Evolutionary conservation across 2,888 invertebrate species (phyloP).

Genomic region (Stenurella melanura): DNA sequence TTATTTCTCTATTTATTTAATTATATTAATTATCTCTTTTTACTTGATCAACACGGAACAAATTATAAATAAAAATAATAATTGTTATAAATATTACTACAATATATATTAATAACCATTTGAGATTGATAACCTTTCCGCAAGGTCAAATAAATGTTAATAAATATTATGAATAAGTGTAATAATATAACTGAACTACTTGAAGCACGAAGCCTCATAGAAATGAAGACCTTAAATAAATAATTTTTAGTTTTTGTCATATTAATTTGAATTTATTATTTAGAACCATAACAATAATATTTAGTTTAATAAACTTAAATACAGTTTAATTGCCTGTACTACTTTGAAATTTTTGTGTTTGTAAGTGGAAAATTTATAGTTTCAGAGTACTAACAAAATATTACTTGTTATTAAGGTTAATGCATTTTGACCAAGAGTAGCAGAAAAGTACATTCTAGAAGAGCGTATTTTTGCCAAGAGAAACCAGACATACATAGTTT

Average conservation of each 20-base stretch:
- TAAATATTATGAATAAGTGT: neutral
- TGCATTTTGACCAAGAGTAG: neutral
- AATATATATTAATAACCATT: neutral
- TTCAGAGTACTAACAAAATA: neutral
- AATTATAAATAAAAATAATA: too few species aligned
- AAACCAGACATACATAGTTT: too few species aligned
- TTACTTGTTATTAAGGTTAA: neutral
- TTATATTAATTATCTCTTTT: too few species aligned
- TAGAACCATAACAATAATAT: neutral
- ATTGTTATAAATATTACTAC: too few species aligned
- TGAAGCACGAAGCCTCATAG: neutral
- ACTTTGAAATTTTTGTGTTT: neutral
- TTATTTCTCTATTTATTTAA: too few species aligned
- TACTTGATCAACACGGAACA: too few species aligned
- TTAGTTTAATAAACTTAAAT: neutral
- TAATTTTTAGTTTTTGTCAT: neutral
- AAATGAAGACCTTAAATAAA: neutral
- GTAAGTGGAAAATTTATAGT: neutral
- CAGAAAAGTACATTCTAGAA: neutral
- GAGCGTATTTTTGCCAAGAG: too few species aligned
- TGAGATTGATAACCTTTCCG: neutral
- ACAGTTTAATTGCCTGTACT: neutral
- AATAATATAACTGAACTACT: neutral
- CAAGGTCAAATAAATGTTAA: slow-evolving; percentile 1
- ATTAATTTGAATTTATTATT: neutral